phyloP scores from a whole-genome alignment of 2,113 vertebrate species.

The Heliornis fulica region DNA sequence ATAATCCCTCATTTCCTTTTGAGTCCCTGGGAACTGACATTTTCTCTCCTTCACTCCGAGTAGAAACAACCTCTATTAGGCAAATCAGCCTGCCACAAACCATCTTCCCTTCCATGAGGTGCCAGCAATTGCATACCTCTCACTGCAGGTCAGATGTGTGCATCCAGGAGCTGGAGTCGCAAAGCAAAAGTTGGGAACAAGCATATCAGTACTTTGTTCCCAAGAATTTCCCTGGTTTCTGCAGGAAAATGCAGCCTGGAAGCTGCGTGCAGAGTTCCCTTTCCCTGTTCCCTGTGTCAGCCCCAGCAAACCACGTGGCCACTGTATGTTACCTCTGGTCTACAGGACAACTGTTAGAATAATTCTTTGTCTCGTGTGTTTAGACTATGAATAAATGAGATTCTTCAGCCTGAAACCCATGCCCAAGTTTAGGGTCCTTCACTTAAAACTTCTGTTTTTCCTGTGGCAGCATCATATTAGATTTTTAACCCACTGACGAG shows the following conservation, averaged over 20 bases:
- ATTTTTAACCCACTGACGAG: background rate
- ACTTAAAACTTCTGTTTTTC: background rate
- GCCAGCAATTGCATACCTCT: background rate
- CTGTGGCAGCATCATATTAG: background rate
- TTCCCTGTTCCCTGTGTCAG: background rate
- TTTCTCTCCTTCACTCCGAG: background rate
- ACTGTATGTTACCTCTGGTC: background rate
- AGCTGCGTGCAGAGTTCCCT: background rate
- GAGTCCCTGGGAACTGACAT: background rate
- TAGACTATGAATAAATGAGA: background rate
- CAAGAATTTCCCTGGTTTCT: background rate
- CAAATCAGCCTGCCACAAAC: background rate
- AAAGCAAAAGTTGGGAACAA: background rate
- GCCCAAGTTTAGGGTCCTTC: background rate
- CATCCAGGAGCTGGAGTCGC: background rate
- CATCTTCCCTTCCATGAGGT: background rate
- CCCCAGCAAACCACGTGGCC: background rate
- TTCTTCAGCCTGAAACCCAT: background rate
- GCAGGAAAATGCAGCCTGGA: background rate
- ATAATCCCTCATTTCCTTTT: background rate
- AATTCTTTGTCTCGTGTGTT: background rate
- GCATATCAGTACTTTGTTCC: background rate
- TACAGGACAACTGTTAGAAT: background rate
- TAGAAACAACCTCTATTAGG: background rate
- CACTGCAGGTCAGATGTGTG: accelerated